Evolutionary conservation across 2,888 invertebrate species (phyloP), one percentile per base, ranked within the genome.

Genomic region (Eupithecia subumbrata): DNA sequence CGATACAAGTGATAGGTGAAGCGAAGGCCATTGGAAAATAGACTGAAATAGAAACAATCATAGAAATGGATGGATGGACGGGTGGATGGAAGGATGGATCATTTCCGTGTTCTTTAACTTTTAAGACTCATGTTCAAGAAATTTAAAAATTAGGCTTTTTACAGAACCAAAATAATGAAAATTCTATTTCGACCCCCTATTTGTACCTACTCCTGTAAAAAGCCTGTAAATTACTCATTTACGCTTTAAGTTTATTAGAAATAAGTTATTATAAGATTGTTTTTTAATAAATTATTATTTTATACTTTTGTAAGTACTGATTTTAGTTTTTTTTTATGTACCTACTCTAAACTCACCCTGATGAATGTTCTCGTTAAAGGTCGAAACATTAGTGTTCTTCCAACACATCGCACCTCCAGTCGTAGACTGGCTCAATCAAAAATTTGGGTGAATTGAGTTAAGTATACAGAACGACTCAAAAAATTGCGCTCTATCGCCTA

Each of bases 1-100:
- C 89, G 0, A 81, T 89, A 0, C 78, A 79, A 43, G 88, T 89
- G 0, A 75, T 88, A 0, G 89, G 88, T 14, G 74, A 84, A 79
- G 86, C 87, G 0, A 78, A 85, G 8, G 79, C 80, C 34, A 82
- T 84, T 71, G 87, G 87, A 82, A 87, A 87, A 83, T 68, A 68
- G 43, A 43, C 12, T 8, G 12, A 37, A 67, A 18, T 37, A 34
- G 5, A 18, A 9, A 34, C 16, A 3, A 9, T 64, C 2, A 34
- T 34, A 8, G 9, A 64, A 64, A 25, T 5, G 25, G 12, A 56
- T 25, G 12, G 11, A 56, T 2, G 22, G 22, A 56, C 9, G 45
- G 5, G 16, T 45, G 45, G 16, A 45, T 45, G 16, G 11, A 43
- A 14, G 14, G 14, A 16, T 45, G 18, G 18, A 18, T 18, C 48